These are phyloP conservation scores for Melanitta fusca DNA, from an alignment of 2,797 vertebrate species.

Conservation along the genomic window DNA sequence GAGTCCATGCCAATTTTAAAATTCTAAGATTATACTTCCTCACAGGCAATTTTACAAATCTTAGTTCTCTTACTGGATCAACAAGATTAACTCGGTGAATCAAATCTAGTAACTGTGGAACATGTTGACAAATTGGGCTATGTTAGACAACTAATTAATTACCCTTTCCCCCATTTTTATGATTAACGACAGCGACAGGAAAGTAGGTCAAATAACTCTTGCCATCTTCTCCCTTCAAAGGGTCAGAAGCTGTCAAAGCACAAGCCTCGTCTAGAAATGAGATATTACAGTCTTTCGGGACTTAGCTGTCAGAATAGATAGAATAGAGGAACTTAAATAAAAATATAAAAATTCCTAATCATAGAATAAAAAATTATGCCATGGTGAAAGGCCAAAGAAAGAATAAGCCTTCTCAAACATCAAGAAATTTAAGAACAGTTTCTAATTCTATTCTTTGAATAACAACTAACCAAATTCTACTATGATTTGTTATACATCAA, in stretches of 20 bases:
- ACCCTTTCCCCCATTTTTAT: background rate
- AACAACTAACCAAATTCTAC: background rate
- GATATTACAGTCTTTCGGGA: background rate
- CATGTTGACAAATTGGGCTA: background rate
- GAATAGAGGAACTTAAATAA: background rate
- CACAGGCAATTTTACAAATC: background rate
- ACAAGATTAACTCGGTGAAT: background rate
- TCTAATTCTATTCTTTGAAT: background rate
- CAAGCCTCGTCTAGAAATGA: background rate
- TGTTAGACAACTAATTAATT: background rate
- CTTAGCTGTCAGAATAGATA: background rate
- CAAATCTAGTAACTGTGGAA: background rate
- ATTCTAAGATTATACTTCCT: background rate
- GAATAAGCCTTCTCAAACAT: background rate
- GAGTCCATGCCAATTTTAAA: background rate
- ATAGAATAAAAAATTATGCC: background rate
- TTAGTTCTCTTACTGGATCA: background rate
- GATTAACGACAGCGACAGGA: background rate
- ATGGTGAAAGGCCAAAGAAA: background rate
- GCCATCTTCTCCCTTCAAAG: background rate
- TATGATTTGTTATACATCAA: background rate
- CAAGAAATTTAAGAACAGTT: background rate
- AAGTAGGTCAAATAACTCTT: background rate
- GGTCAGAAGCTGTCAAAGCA: background rate
- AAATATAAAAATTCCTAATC: background rate